Base-by-base conservation (phyloP, 2,888 invertebrate genomes). In the Caenorhabditis zanzibari region DNA sequence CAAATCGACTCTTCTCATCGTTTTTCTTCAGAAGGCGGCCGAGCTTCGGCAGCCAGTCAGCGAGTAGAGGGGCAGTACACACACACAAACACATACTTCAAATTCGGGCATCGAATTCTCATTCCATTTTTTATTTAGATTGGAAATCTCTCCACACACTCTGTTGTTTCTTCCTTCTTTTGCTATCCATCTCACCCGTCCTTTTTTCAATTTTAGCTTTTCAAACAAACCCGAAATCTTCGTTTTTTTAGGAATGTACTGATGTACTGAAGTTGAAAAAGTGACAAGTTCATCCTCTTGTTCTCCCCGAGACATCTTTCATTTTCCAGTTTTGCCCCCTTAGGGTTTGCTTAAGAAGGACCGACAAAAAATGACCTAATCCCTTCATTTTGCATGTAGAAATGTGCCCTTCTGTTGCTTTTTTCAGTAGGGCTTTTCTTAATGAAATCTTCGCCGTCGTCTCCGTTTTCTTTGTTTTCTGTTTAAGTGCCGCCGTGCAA, bases 1-100 rank as follows among this genome's bases (percentile, higher is more conserved):
- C 79, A 79, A 79, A 79, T 71, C 79, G 79, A 79, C 79, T 79
- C 71, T 71, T 71, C 71, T 71, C 71, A 64, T 77, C 77, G 61
- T 63, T 52, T 52, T 38, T 16, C 64, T 64, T 32, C 77, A 47
- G 75, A 61, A 75, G 52, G 52, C 52, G 52, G 63, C 44, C 19
- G 32, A 47, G 47, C 47, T 47, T 47, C 47, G 47, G 47, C 47
- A 47, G 47, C 19, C 47, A 19, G 47, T 38, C 38, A 54, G 73
- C 35, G 49, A 7, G 5, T 32, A n/a, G n/a, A n/a, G n/a, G 47
- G 52, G 54, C 56, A 52, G 66, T 47, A 64, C 47, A 47, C 38
- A 32, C 47, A n/a, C n/a, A 52, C 49, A 54, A 49, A 77, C 61
- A 66, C 63, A 54, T 59, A 79, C 79, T 79, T 79, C 69, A 79